Base-by-base conservation (phyloP, 2,888 invertebrate species). In the Galerucella nymphaeae region DNA sequence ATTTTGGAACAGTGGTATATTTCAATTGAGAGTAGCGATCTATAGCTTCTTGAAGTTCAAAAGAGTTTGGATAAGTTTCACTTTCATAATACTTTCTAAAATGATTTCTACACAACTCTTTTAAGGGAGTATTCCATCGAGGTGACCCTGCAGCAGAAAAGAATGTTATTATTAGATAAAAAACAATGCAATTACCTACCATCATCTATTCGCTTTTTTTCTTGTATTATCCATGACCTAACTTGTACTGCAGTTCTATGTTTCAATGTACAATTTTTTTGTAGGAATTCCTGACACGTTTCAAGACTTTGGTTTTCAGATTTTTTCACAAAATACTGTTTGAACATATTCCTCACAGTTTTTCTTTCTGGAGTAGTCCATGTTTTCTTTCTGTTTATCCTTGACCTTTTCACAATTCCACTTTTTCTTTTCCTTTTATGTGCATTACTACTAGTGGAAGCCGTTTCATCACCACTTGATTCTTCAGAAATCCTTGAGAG, bases 341-440 rank as follows among this genome's bases (percentile, higher is more conserved):
- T 23, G 20, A 66, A 66, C 16, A 16, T 38, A 41, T 66, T 16
- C 53, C 42, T 66, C 38, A 57, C 41, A n/a, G 42, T 41, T 53
- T 41, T 66, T 55, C 66, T 55, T 66, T 66, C 66, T 18, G 66
- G 57, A 18, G 66, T 66, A 8, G 10, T 57, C 66, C 66, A 66
- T 38, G 66, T 66, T 42, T 41, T 38, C 41, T 66, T 53, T 14
- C 38, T 53, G 9, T 23, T 66, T 66, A 23, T 42, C 5, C 48
- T 48, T 48, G 48, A 48, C 13, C 13, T 48, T 48, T 13, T 48
- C 48, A 48, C 13, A 48, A 48, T 4, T 42, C 42, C 42, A 42
- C 42, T 42, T 42, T 42, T 42, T 42, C 42, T 42, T 42, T 42
- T 42, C 42, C 42, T 42, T 6, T 42, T 42, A 42, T 42, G 42